Evolutionary conservation across 2,888 invertebrate species (phyloP).

Genomic region (Thyatira batis): DNA sequence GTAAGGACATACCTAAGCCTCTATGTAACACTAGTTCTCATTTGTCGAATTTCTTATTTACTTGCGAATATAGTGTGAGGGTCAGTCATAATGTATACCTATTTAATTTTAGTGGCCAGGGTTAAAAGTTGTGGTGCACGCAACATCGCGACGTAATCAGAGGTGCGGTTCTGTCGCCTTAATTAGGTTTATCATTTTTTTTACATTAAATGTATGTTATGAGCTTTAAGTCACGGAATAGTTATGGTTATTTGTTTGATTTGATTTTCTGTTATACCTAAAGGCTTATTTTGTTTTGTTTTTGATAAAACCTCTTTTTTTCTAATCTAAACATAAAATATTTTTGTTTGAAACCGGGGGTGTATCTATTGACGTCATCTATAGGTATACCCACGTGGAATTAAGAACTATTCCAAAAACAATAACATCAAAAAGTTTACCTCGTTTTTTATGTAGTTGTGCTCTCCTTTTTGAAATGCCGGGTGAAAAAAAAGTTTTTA

Average conservation of each 20-base stretch:
- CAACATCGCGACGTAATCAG: slow-evolving; percentile 17
- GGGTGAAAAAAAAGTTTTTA: too few relatives aligned
- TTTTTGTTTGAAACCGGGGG: too few relatives aligned
- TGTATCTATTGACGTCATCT: too few relatives aligned
- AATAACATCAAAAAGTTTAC: too few relatives aligned
- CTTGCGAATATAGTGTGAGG: neutral
- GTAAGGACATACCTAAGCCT: neutral
- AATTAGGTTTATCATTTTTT: slow-evolving; percentile 9
- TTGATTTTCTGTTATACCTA: too few relatives aligned
- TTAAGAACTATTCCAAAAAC: too few relatives aligned
- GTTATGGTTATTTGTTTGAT: neutral
- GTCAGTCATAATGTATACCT: neutral
- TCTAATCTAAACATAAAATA: too few relatives aligned
- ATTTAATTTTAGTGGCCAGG: neutral
- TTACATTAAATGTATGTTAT: neutral
- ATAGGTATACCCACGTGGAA: too few relatives aligned
- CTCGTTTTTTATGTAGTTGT: too few relatives aligned
- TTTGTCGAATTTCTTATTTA: neutral
- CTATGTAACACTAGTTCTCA: neutral
- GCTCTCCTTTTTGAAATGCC: too few relatives aligned
- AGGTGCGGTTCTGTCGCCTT: slow-evolving; percentile 18
- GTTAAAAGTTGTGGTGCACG: slow-evolving; percentile 10
- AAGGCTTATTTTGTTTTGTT: too few relatives aligned
- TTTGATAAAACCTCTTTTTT: too few relatives aligned
- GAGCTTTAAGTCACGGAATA: neutral